A percentile compares a stretch with the other conserved stretches of the same genome.
Evolutionary conservation across 2,888 invertebrate genomes (phyloP).

Genomic region (Phyto melanocephala): DNA sequence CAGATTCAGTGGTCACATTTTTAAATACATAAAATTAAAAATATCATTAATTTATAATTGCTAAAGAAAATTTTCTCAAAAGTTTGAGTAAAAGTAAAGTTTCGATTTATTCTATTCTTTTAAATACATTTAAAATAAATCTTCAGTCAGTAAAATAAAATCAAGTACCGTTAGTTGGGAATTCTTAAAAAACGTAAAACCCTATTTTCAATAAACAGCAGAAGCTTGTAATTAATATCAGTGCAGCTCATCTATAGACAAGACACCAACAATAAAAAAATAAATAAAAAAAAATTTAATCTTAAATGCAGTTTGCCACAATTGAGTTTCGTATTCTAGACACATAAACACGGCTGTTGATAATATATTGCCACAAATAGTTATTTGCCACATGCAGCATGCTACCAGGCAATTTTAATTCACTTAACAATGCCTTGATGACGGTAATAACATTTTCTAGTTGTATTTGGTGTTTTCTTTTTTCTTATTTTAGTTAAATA

Average conservation of each 20-base stretch:
- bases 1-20: no score
- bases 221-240: conserved; percentile 63
- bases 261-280: not conserved
- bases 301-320: conserved; percentile 20
- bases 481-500: conserved; percentile 34
- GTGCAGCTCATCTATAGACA: conserved; percentile 50
- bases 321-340: conserved; percentile 37
- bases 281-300: not conserved
- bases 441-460: conserved; percentile 11
- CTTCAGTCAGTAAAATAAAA: no score
- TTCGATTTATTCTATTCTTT: no score
- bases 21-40: no score
- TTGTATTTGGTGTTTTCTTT: not conserved
- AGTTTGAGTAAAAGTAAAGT: no score
- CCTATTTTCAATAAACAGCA: conserved; percentile 27
- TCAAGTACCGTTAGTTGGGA: no score
- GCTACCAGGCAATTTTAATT: conserved; percentile 26
- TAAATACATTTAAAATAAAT: no score
- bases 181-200: no score
- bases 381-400: not conserved
- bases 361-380: conserved; percentile 15
- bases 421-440: conserved; percentile 37
- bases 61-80: no score
- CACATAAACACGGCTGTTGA: conserved; percentile 28
- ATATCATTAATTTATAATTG: no score